phyloP scores from a whole-genome alignment of 1,140 invertebrate genomes.

The Heliconius himera region DNA sequence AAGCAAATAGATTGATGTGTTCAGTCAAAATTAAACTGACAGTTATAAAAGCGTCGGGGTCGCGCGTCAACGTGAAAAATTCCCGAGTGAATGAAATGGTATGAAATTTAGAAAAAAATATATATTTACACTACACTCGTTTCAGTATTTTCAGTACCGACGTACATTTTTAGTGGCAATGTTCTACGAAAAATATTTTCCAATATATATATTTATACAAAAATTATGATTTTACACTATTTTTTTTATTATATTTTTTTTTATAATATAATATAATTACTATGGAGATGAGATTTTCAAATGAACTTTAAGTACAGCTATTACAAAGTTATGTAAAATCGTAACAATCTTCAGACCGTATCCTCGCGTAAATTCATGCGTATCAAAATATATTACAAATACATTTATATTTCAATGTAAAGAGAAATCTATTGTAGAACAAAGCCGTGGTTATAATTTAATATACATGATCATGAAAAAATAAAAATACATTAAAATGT shows the following conservation, averaged over 20 bases:
- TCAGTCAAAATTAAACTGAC: not conserved
- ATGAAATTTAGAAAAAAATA: not conserved
- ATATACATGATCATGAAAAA: not conserved
- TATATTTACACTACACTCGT: not conserved
- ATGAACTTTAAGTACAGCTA: conserved; percentile 64
- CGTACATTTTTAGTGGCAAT: not conserved
- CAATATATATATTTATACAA: conserved; percentile 44
- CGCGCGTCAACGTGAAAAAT: not conserved
- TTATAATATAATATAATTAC: conserved; percentile 41
- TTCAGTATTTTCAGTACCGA: not conserved
- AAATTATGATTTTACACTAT: conserved; percentile 45
- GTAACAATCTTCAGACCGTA: conserved; percentile 30
- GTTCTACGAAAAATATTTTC: conserved; percentile 11
- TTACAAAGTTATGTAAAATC: conserved; percentile 50
- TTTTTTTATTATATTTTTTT: no score
- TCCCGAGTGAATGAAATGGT: not conserved
- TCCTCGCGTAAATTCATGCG: conserved; percentile 65
- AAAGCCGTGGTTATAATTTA: not conserved
- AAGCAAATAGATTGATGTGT: not conserved
- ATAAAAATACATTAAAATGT: not conserved
- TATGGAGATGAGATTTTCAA: conserved; percentile 49
- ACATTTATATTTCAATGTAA: conserved; percentile 46
- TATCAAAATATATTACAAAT: conserved; percentile 77
- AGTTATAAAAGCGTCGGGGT: not conserved
- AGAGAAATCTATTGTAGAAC: conserved; percentile 52